Evolutionary conservation across 1,140 invertebrate genomes (phyloP), one percentile per base, ranked within the genome.

Genomic region (Drosophila kanapiae): DNA sequence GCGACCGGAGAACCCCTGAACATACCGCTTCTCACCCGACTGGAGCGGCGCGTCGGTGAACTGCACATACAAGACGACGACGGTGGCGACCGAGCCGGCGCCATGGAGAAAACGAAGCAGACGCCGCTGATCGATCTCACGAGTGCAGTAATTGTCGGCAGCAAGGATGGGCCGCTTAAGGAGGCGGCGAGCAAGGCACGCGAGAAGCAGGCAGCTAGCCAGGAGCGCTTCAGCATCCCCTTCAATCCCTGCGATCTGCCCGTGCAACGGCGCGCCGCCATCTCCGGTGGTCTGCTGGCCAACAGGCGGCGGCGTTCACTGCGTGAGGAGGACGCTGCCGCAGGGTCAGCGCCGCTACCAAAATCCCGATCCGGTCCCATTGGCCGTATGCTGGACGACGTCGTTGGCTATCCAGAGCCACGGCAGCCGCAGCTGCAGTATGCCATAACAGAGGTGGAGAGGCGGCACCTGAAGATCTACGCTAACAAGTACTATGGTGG

Each of bases 221-320:
- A 49, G 8, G 53, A 90, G 27, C 57, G 68, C 35, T 92, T 92
- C 23, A 72, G 78, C 33, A 92, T 92, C 56, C 91, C 91, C 10
- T 92, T 91, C 7, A 91, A 92, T 47, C 51, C 82, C 29, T 92
- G 82, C 69, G 84, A 91, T 61, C 27, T 5, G 5, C 27, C 61
- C 0, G 37, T 37, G 1, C 13, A 31, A 4, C 53, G 49, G 27
- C 48, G 54, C 4, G 37, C 56, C 3, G 51, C 18, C 4, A 58
- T 48, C 3, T 47, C 49, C 14, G 45, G 29, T 0, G 53, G 60
- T 0, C 13, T 75, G 13, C 38, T 78, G 18, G 45, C 37, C 37
- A 23, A 6, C 31, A 56, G 16, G 38, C 42, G 37, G 5, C n/a
- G 27, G n/a, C 38, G 27, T 3, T 14, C 27, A 9, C 23, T 38